Evolutionary conservation across 2,888 invertebrate species (phyloP).

Genomic region (Euphydryas editha): DNA sequence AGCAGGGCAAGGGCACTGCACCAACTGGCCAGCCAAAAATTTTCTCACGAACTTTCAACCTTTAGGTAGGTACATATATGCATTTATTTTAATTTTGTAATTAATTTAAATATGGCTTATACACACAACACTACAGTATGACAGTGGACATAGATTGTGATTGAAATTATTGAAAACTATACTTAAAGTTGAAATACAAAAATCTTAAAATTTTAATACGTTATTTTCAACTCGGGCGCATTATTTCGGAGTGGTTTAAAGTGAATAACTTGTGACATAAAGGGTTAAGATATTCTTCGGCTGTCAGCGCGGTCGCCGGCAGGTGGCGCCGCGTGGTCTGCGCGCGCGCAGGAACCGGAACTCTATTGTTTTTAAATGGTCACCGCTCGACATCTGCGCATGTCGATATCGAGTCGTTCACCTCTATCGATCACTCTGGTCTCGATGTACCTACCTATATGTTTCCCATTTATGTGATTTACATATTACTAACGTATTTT

Average conservation of each 20-base stretch:
- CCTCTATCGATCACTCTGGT: constrained; percentile 5
- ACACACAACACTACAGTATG: too few relatives aligned
- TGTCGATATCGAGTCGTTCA: constrained; percentile 5
- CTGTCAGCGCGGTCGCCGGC: constrained; percentile 8
- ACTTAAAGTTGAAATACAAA: not conserved
- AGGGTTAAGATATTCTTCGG: constrained; percentile 1
- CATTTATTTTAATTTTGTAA: too few relatives aligned
- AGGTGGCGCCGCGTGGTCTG: constrained; percentile 25
- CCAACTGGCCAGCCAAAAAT: too few relatives aligned
- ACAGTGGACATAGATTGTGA: too few relatives aligned
- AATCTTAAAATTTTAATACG: not conserved
- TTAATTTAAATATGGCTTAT: too few relatives aligned
- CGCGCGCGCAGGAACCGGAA: constrained; percentile 33
- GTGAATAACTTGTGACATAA: not conserved
- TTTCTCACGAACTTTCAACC: too few relatives aligned
- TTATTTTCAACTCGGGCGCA: not conserved
- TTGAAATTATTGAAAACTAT: too few relatives aligned
- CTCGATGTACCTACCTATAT: not conserved
- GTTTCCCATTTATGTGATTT: not conserved
- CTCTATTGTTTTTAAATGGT: constrained; percentile 15
- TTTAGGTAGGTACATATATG: too few relatives aligned
- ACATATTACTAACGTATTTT: not conserved
- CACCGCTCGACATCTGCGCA: constrained; percentile 8
- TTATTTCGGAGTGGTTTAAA: not conserved
- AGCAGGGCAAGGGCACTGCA: too few relatives aligned